Base-by-base conservation (phyloP, 1,140 invertebrate genomes). In the Bombus sylvicola region DNA sequence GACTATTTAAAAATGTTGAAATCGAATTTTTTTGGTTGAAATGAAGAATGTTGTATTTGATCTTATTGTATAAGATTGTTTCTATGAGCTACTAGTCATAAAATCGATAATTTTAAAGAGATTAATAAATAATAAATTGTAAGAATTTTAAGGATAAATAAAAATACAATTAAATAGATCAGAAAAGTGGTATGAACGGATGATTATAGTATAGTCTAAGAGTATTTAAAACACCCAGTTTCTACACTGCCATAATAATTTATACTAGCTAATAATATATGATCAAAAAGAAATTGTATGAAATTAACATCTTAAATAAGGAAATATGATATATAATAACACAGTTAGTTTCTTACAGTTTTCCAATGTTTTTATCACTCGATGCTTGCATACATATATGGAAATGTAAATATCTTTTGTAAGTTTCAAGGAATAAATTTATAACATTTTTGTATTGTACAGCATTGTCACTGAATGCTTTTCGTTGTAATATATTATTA, bases 61-160 rank as follows among this genome's bases (percentile, higher is more conserved):
- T 80, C 72, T 47, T 80, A 64, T 80, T 73, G 41, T 62, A 34
- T 47, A 72, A 57, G 41, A 80, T 81, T 37, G 59, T 74, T 37
- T 79, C 71, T 80, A 81, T 69, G 71, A 81, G 37, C 43, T 81
- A 81, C 84, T 85, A 85, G 84, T 85, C 84, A 85, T 79, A 43
- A 81, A 85, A 79, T 53, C 22, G 62, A 85, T 74, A 81, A 41
- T 85, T 74, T n/a, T 78, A 72, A n/a, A 72, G 64, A 85, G 47
- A 62, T 31, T 69, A 22, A 34, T 37, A 34, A 79, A 41, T 79
- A 57, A 12, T 57, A 53, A 22, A 66, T 66, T 39, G 18, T 74
- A 78, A 53, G 34, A 80, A 72, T 72, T 73, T 31, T 22, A 57
- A 69, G 37, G 64, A 64, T 39, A 57, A n/a, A 59, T 37, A 37